Evolutionary conservation across 2,888 invertebrate genomes (phyloP).

Genomic region (Diogma glabrata): DNA sequence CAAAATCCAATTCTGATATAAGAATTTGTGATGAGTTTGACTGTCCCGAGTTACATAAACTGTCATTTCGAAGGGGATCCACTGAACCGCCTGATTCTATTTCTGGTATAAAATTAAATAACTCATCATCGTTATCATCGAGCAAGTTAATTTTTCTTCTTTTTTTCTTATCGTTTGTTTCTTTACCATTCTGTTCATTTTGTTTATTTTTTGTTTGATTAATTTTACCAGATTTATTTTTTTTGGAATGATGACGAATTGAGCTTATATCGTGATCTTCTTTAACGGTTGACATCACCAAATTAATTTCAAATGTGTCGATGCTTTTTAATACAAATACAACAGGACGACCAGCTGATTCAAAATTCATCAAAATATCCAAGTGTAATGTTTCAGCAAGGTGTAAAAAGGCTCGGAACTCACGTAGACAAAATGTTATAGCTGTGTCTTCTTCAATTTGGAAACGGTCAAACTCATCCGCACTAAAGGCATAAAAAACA

Average conservation of each 20-base stretch:
- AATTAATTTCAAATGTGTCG: constrained; percentile 62
- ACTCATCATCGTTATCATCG: background rate
- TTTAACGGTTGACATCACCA: constrained; percentile 57
- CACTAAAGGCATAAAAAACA: too few species aligned
- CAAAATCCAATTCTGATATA: background rate
- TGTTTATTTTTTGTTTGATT: background rate
- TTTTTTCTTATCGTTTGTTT: background rate
- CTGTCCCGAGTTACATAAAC: too few species aligned
- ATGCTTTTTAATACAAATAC: constrained; percentile 62
- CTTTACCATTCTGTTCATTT: background rate
- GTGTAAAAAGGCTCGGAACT: constrained; percentile 63
- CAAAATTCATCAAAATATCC: constrained; percentile 60
- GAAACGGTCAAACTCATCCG: constrained; percentile 30
- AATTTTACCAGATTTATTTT: background rate
- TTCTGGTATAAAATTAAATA: too few species aligned
- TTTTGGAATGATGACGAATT: too few species aligned
- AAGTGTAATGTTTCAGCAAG: constrained; percentile 67
- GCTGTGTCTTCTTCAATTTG: constrained; percentile 42
- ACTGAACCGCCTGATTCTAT: background rate
- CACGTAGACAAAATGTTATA: constrained; percentile 77
- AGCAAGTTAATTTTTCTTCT: background rate
- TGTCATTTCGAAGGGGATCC: background rate
- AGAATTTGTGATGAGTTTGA: background rate
- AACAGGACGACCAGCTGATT: constrained; percentile 65
- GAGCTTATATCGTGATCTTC: background rate